Base-by-base conservation (phyloP, 2,888 invertebrate species). In the Drepana falcataria region DNA sequence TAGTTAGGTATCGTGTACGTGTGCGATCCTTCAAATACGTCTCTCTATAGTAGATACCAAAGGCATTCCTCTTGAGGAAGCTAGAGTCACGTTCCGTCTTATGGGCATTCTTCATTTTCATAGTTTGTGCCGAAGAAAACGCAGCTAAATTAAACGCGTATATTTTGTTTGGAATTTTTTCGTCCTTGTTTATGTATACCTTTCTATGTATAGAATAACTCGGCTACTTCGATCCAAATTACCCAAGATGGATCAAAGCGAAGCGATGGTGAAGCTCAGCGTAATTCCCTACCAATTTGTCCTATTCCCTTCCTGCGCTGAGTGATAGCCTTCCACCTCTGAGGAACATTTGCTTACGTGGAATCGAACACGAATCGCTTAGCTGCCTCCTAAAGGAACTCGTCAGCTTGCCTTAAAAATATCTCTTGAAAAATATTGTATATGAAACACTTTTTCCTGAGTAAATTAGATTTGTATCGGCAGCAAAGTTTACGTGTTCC, bases 291-390 rank as follows among this genome's bases (percentile, higher is more conserved):
- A 66, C 69, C 73, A 60, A 71, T 79, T 71, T 55, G 69, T 79
- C 77, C 87, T 75, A 79, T 80, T 83, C 90, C 91, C 84, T 83
- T 76, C 79, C 87, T 77, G 70, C 74, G 79, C 81, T 80, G 79
- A 84, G 87, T 73, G 77, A 85, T 85, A 21, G 89, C 92, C 91
- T 91, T 91, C 84, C 92, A 91, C 90, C 92, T 86, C 91, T 91
- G 87, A 83, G 79, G 66, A 62, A 61, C 59, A 62, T 61, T 70
- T 76, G 64, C 79, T 90, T 81, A 91, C 59, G 90, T 91, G 91
- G 83, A 86, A 89, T 91, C 89, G 55, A 70, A 68, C 59, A 74
- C 61, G 89, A 91, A 87, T 82, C 88, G 91, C 89, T 83, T 71
- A 91, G 91, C 91, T 91, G 91, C 91, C 91, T 91, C 82, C 59